Evolutionary conservation across 2,113 vertebrate species (phyloP).

Genomic region (Nestor notabilis): DNA sequence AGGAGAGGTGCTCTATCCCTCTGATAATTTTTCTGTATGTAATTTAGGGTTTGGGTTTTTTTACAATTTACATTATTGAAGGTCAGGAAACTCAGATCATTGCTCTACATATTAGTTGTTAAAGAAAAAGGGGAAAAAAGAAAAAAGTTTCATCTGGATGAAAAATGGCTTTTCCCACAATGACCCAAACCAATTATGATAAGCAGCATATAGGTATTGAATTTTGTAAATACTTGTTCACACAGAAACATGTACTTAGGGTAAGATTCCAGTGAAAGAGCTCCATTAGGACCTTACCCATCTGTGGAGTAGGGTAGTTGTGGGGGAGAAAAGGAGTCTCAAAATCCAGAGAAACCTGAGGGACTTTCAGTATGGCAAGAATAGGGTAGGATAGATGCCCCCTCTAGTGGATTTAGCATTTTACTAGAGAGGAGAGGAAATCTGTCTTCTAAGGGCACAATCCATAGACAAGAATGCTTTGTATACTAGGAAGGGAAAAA

Average conservation of each 20-base stretch:
- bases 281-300: not conserved
- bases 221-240: not conserved
- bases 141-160: not conserved
- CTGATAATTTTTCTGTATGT: not conserved
- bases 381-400: not conserved
- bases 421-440: not conserved
- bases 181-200: not conserved
- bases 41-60: not conserved
- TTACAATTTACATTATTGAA: not conserved
- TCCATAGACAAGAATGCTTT: not conserved
- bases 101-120: not conserved
- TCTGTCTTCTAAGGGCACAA: not conserved
- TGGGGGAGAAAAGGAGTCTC: not conserved
- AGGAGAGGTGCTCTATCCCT: not conserved
- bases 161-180: not conserved
- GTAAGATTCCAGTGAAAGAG: not conserved
- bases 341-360: not conserved
- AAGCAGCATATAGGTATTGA: not conserved
- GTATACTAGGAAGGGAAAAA: not conserved
- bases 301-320: rapidly evolving
- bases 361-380: not conserved
- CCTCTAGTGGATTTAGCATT: not conserved
- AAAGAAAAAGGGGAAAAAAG: not conserved
- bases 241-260: not conserved
- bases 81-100: not conserved